Evolutionary conservation across 2,888 invertebrate genomes (phyloP).

Genomic region (Mimumesa dahlbomi): DNA sequence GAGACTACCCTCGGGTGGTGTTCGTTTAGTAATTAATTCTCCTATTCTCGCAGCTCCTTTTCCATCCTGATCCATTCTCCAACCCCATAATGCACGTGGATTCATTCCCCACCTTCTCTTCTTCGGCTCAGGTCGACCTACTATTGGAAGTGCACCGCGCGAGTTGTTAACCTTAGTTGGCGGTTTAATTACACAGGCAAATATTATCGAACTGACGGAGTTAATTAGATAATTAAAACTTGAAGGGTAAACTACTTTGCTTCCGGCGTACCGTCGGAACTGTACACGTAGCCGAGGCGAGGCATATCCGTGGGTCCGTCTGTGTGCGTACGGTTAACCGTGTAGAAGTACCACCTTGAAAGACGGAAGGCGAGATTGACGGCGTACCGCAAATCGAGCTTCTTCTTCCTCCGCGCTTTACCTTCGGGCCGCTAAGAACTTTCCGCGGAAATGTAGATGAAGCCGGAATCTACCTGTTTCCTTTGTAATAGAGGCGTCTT

Average conservation of each 20-base stretch:
- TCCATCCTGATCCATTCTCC: neutral
- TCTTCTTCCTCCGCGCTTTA: constrained; percentile 15
- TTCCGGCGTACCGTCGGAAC: constrained; percentile 16
- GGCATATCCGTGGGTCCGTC: neutral
- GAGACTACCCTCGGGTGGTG: neutral
- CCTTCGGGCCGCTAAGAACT: constrained; percentile 22
- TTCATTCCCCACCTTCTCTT: constrained; percentile 13
- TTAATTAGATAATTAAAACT: constrained; percentile 77
- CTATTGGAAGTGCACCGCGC: constrained; percentile 51
- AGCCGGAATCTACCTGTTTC: no score
- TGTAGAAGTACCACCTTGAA: constrained; percentile 19
- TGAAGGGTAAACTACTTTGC: constrained; percentile 70
- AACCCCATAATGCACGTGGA: constrained; percentile 15
- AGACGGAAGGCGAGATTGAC: constrained; percentile 49
- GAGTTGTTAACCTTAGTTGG: constrained; percentile 63
- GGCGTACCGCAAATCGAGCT: constrained; percentile 37
- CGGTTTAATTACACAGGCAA: constrained; percentile 73
- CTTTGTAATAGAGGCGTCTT: constrained; percentile 24
- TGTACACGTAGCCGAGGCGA: neutral
- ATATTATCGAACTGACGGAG: constrained; percentile 73
- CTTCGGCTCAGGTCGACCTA: constrained; percentile 46
- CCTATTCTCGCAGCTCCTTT: neutral
- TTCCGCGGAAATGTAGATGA: constrained; percentile 23
- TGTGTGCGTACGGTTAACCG: neutral
- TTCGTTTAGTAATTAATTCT: constrained; percentile 29